Evolutionary conservation across 1,140 invertebrate species (phyloP), one percentile per base, ranked within the genome.

Genomic region (Stegodyphus mimosarum): DNA sequence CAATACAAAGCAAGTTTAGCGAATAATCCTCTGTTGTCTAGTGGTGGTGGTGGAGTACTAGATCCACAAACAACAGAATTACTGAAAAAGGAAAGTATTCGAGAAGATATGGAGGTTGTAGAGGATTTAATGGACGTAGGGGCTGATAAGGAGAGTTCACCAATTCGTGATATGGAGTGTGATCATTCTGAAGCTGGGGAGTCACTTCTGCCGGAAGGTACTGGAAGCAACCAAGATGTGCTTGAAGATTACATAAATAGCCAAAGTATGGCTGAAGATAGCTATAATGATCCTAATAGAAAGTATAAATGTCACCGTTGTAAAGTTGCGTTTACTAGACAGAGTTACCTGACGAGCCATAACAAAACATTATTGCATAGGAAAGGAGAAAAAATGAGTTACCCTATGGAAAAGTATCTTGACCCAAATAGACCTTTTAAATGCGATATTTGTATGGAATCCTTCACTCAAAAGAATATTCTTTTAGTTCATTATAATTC

Each of bases 391-490:
- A 97, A 97, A 91, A 91, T 97, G 89, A 94, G 92, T 87, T 97
- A 97, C 90, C 95, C 96, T 0, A 95, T 98, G 95, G 97, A 98
- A 90, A 98, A 98, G 90, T 98, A 98, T 91, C 92, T 97, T 84
- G 96, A 98, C 89, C 97, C 97, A 4, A 98, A 97, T 89, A 92
- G 97, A 88, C 96, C 97, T 11, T 98, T 95, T 90, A 98, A 98
- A 91, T 99, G 97, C 91, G 96, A 98, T 87, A 95, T 98, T n/a
- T 99, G 97, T 90, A 97, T 97, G 90, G 97, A 99, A 90, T 97
- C 95, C 50, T 99, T 98, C 90, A 98, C 96, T 10, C 97, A 98
- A 90, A 98, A 98, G 90, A 98, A 97, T 90, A 98, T 98, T 88
- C 92, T 99, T 67, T 91, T 98, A 33, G 97, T 98, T 69, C 98